phyloP scores from a whole-genome alignment of 2,888 invertebrate genomes.

The Sinopyrophorus schimmeli region DNA sequence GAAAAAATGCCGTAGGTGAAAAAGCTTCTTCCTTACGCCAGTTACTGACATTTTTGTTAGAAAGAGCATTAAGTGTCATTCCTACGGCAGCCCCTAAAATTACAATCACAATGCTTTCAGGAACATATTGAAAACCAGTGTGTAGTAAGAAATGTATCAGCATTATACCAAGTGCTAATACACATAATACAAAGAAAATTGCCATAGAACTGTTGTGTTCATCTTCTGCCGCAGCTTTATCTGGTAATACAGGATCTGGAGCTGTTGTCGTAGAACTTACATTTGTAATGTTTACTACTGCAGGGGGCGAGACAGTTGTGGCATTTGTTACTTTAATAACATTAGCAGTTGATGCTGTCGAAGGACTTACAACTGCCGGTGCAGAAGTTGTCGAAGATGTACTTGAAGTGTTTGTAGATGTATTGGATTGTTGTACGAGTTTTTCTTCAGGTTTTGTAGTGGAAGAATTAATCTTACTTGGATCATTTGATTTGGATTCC shows the following conservation, averaged over 20 bases:
- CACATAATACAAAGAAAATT: conserved; percentile 96
- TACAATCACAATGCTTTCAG: conserved; percentile 97
- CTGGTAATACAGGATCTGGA: conserved; percentile 80
- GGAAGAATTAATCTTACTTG: not conserved
- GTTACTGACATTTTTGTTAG: conserved; percentile 85
- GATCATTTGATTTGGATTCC: not conserved
- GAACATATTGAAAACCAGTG: conserved; percentile 94
- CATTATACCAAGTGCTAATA: conserved; percentile 91
- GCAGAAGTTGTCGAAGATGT: conserved; percentile 9
- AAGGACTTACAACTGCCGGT: conserved; percentile 4
- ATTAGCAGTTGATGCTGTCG: conserved; percentile 12
- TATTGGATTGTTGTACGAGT: conserved; percentile 4
- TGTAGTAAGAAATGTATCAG: conserved; percentile 93
- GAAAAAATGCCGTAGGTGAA: conserved; percentile 96
- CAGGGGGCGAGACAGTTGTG: conserved; percentile 4
- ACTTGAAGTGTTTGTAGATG: conserved; percentile 2
- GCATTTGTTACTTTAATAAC: not conserved
- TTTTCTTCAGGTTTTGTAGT: conserved; percentile 7
- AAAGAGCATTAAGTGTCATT: conserved; percentile 85
- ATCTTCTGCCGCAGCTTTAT: conserved; percentile 89
- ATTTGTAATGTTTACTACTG: conserved; percentile 49
- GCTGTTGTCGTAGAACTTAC: conserved; percentile 59
- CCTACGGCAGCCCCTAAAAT: conserved; percentile 93
- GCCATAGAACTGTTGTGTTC: conserved; percentile 97
- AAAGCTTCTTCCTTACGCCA: conserved; percentile 98